Evolutionary conservation across 2,113 vertebrate species (phyloP), one percentile per base, ranked within the genome.

Genomic region (Saccopteryx bilineata): DNA sequence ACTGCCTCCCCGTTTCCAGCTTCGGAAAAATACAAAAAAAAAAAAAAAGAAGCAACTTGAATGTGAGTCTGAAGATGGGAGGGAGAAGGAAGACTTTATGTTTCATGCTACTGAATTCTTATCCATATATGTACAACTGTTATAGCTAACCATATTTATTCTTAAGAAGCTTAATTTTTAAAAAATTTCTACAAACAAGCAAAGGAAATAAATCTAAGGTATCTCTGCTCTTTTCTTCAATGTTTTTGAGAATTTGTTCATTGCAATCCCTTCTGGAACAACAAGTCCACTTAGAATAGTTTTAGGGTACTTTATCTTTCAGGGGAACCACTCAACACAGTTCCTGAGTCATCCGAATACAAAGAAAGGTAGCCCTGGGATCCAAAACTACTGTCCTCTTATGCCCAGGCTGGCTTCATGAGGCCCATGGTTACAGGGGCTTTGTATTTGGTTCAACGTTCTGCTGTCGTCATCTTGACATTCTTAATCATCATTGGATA

Each of bases 171-270:
- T 75, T 84, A 58, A 61, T 39, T 87, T 79, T 93, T 63, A 39
- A 84, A 84, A 87, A 46, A 52, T 65, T 87, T 33, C 50, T 87
- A 52, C 52, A 78, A 93, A 52, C 72, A 93, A 75, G 48, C n/a
- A 65, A 76, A 3, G 10, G 60, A 58, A 89, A 89, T 39, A 46
- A 26, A 8, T 60, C 74, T 63, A 75, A 11, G 6, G 31, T 48
- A 74, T 9, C 19, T 87, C 48, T 75, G 14, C 8, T 23, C 31
- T 72, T 60, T 14, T 52, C 26, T 56, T 82, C 21, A 65, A 65
- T 71, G 7, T n/a, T 87, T 87, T 1, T 71, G 33, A 86, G 24
- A 80, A 61, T 50, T 78, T 90, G 11, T 18, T 87, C 9, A n/a
- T 4, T 93, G 46, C 12, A 63, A 23, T 48, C 14, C 65, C 52